These are phyloP conservation scores for Neotragus pygmaeus DNA, from an alignment of 2,113 vertebrate species.

Conservation along the genomic window DNA sequence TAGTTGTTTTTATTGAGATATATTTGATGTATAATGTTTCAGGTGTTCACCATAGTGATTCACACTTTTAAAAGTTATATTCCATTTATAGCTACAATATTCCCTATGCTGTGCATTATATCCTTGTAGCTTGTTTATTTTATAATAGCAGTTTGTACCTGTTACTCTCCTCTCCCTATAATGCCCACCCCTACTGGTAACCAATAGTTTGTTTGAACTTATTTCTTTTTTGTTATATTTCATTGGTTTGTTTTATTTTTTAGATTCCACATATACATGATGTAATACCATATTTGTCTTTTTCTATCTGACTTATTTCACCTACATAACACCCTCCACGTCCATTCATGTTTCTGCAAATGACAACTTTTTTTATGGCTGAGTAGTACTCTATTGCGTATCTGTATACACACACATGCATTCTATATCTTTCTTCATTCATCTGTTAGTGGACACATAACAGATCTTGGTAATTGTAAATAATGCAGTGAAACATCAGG, in stretches of 20 bases:
- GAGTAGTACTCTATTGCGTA: neutral
- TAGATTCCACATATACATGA: neutral
- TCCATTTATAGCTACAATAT: neutral
- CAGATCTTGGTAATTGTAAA: neutral
- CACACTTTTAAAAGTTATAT: neutral
- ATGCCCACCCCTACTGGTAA: neutral
- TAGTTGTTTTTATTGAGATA: neutral
- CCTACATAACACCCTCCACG: no score
- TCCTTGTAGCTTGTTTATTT: neutral
- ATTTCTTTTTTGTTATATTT: neutral
- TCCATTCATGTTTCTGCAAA: neutral
- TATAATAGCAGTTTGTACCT: neutral
- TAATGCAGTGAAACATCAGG: neutral
- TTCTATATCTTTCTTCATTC: neutral
- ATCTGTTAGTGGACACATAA: neutral
- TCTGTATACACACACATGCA: neutral
- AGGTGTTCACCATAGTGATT: neutral
- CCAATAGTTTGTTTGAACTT: neutral
- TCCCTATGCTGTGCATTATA: neutral
- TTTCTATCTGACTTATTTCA: neutral
- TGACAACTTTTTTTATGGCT: neutral
- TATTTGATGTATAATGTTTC: neutral
- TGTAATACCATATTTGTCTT: neutral
- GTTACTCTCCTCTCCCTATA: neutral
- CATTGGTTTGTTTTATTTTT: neutral